Base-by-base conservation (phyloP, 2,797 vertebrate genomes). In the Liparis tanakae region DNA sequence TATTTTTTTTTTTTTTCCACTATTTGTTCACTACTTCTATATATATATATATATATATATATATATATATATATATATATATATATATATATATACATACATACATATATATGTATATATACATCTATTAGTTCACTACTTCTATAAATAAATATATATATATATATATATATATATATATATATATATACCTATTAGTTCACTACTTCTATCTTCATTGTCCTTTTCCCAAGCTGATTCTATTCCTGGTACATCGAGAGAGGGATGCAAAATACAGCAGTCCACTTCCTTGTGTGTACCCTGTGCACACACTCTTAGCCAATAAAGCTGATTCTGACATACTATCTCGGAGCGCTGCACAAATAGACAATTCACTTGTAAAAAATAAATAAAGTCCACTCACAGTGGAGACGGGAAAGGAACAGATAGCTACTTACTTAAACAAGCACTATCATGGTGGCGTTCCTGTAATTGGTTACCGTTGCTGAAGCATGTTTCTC, bases 401-500 rank as follows among this genome's bases (percentile, higher is more conserved):
- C 0, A 20, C 20, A 33, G 6, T 39, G 44, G 17, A 6, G 13
- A 37, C 46, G 43, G 46, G 48, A 22, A 44, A 37, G 25, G 2
- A 63, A 15, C 5, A 13, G 8, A 54, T 6, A 36, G 60, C 54
- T 15, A 1, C 9, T 44, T 30, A 1, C 9, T 44, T 30, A 37
- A 70, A 63, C 12, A 10, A 34, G 25, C 48, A 30, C 3, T 5
- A 18, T 53, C 33, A 18, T 13, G 39, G 62, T 48, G 50, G 67
- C 10, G 17, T 73, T 44, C 18, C 41, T 18, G 68, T 57, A 25
- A 61, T 7, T 30, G 20, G 50, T 57, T 54, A 41, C 22, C 58
- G 63, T 59, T 48, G 33, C 25, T 41, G 56, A 50, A 36, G 64
- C 44, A 10, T 66, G 53, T 51, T 72, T 67, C 36, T 53, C 25